phyloP scores from a whole-genome alignment of 2,888 invertebrate genomes.

The Perdita meconis region DNA sequence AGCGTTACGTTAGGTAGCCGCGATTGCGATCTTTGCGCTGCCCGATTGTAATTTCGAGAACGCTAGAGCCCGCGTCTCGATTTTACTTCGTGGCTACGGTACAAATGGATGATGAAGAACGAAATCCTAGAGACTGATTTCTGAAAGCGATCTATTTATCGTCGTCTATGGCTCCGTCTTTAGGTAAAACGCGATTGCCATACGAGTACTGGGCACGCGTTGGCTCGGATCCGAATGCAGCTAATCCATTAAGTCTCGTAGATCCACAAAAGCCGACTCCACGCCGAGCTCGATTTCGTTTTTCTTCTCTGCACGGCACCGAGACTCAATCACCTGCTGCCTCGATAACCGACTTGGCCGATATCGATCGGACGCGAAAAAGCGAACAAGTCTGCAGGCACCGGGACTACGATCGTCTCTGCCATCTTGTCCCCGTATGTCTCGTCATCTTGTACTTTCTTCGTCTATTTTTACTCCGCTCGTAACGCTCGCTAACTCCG shows the following conservation, averaged over 20 bases:
- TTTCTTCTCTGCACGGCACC: conserved; percentile 26
- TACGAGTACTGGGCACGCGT: not conserved
- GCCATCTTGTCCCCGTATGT: not conserved
- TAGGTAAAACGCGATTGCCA: conserved; percentile 21
- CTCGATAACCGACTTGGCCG: conserved; percentile 63
- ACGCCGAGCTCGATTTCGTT: conserved; percentile 53
- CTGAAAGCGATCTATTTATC: conserved; percentile 62
- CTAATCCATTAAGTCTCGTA: conserved; percentile 71
- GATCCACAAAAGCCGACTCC: conserved; percentile 50
- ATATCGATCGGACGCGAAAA: conserved; percentile 53
- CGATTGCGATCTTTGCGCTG: too few relatives aligned
- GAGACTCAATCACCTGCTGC: conserved; percentile 16
- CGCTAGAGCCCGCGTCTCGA: too few relatives aligned
- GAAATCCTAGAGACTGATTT: conserved; percentile 50
- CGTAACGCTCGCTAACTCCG: too few relatives aligned
- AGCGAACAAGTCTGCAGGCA: not conserved
- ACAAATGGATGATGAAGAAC: too few relatives aligned
- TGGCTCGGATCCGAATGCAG: conserved; percentile 56
- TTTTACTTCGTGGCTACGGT: not conserved
- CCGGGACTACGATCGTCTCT: too few relatives aligned
- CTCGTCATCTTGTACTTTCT: not conserved
- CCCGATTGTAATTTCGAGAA: too few relatives aligned
- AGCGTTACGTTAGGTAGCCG: not conserved
- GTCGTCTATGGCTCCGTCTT: conserved; percentile 21
- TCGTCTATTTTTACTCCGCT: not conserved